These are phyloP conservation scores for Micromys minutus DNA, from an alignment of 2,113 vertebrate species.

Conservation along the genomic window DNA sequence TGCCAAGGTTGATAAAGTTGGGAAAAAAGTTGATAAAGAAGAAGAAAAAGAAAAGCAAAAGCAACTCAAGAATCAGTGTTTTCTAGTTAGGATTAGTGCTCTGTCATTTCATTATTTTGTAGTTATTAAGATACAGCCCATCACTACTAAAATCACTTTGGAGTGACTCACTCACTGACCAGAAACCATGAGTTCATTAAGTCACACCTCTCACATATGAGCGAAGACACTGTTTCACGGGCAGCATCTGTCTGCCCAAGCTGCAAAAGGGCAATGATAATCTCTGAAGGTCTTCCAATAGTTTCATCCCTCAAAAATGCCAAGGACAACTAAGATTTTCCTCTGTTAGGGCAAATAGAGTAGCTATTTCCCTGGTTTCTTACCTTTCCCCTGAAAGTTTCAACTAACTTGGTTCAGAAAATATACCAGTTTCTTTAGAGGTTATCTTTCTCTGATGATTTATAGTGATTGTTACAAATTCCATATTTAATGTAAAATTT, in stretches of 20 bases:
- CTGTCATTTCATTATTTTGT: neutral
- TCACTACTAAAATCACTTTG: neutral
- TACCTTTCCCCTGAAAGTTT: neutral
- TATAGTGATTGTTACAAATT: constrained; percentile 6
- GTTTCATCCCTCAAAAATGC: neutral
- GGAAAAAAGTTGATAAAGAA: neutral
- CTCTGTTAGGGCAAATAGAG: neutral
- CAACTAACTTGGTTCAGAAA: neutral
- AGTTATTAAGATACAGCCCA: neutral
- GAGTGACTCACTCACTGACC: neutral
- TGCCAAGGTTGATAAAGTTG: neutral
- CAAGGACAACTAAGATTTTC: neutral
- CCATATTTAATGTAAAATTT: constrained; percentile 30
- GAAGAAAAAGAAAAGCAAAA: neutral
- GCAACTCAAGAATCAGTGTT: neutral
- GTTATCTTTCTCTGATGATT: constrained; percentile 4
- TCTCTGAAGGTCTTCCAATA: neutral
- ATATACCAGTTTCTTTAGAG: constrained; percentile 20
- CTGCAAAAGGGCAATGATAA: constrained; percentile 2
- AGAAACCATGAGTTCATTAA: neutral
- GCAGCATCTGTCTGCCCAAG: neutral
- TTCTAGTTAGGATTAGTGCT: constrained; percentile 17
- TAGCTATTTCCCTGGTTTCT: neutral
- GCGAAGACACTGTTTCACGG: neutral
- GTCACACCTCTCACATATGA: neutral